Conservation (phyloP, 2,113 vertebrate species). For the Cebidichthys violaceus region DNA sequence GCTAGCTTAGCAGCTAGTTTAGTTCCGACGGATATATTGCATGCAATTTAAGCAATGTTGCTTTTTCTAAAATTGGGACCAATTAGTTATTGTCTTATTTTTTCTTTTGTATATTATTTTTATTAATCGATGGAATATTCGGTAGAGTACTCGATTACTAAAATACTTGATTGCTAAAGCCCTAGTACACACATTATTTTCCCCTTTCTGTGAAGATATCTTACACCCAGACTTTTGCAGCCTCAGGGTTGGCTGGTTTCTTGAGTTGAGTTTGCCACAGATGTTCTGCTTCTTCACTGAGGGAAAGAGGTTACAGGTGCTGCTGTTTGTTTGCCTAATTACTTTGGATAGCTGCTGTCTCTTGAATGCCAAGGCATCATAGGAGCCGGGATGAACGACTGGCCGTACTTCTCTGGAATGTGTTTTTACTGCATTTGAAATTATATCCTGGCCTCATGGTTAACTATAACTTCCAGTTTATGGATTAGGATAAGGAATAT, state of each 20-base stretch:
- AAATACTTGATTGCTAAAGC: too few species aligned
- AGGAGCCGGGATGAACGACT: slow-evolving; percentile 36
- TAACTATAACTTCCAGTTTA: neutral
- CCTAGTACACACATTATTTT: slow-evolving; percentile 10
- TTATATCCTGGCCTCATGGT: neutral
- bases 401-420: neutral
- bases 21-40: neutral
- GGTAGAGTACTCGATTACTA: too few species aligned
- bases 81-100: neutral
- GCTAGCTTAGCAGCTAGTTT: too few species aligned
- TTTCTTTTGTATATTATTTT: neutral
- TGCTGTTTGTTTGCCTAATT: slow-evolving; percentile 57
- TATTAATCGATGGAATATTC: too few species aligned
- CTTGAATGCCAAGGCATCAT: slow-evolving; percentile 24
- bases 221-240: neutral
- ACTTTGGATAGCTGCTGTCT: slow-evolving; percentile 39
- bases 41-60: neutral
- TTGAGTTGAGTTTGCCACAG: slow-evolving; percentile 37
- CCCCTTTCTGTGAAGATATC: neutral
- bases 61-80: neutral
- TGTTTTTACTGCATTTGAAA: slow-evolving; percentile 11
- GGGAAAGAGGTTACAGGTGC: slow-evolving; percentile 58
- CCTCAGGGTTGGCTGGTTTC: slow-evolving; percentile 23
- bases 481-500: neutral
- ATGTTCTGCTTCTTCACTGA: slow-evolving; percentile 49